Percentiles rank a stretch among this genome's conserved stretches.
These are phyloP conservation scores for Trinectes maculatus DNA, from an alignment of 2,113 vertebrate species.

Conservation along the genomic window DNA sequence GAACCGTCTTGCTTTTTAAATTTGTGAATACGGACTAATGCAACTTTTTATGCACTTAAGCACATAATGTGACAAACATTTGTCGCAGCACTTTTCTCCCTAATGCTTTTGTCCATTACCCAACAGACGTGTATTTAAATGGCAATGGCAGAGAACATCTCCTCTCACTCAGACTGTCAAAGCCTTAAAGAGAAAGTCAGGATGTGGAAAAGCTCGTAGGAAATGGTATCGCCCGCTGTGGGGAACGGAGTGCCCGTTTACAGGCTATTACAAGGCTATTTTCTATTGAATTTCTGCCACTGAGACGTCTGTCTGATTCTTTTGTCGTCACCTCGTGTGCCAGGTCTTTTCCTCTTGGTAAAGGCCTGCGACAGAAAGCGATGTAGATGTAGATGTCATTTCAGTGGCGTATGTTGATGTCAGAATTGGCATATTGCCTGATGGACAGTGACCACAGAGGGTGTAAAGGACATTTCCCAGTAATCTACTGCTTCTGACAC, in stretches of 20 bases:
- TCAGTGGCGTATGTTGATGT: constrained; percentile 32
- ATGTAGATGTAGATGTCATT: constrained; percentile 32
- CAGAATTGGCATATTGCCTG: constrained; percentile 41
- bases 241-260: constrained; percentile 25
- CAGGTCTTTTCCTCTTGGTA: background rate
- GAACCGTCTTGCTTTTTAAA: too few species aligned
- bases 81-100: background rate
- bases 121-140: constrained; percentile 26
- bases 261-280: constrained; percentile 30
- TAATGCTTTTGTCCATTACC: constrained; percentile 5
- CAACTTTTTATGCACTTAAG: background rate
- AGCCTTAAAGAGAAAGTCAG: constrained; percentile 47
- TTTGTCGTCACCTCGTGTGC: constrained; percentile 9
- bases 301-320: constrained; percentile 25
- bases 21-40: background rate
- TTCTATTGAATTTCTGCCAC: constrained; percentile 18
- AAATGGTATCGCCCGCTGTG: constrained; percentile 18
- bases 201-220: constrained; percentile 45
- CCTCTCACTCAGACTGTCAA: constrained; percentile 29
- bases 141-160: background rate
- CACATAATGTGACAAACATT: background rate
- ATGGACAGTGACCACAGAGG: constrained; percentile 31
- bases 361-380: constrained; percentile 25
- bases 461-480: constrained; percentile 39
- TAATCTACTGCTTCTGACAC: constrained; percentile 17